Percentiles rank a stretch among this genome's conserved stretches.
Evolutionary conservation across 1,140 invertebrate genomes (phyloP).

Genomic region (Acromyrmex echinatior): DNA sequence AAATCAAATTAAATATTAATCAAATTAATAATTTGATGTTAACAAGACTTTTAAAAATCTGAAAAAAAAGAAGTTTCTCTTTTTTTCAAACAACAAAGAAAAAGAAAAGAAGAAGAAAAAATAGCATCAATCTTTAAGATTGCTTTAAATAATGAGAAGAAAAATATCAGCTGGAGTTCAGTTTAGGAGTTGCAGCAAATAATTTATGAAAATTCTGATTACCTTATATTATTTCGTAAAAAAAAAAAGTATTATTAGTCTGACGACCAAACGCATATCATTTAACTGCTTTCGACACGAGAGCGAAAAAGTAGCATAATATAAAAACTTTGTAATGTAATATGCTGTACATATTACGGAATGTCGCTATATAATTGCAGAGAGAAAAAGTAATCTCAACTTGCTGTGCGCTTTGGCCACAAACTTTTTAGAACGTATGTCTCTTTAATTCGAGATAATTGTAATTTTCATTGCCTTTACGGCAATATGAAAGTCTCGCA

Average conservation of each 20-base stretch:
- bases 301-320: constrained; percentile 6
- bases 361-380: constrained; percentile 30
- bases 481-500: neutral
- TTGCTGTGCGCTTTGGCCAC: neutral
- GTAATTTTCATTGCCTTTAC: constrained; percentile 23
- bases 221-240: neutral
- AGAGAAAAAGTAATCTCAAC: constrained; percentile 42
- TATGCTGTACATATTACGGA: neutral
- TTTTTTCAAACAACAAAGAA: neutral
- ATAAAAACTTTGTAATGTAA: constrained; percentile 33
- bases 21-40: too few species aligned
- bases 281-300: neutral
- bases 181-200: neutral
- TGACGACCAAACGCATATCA: neutral
- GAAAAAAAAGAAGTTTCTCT: too few species aligned
- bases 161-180: neutral
- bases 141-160: neutral
- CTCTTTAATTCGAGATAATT: constrained; percentile 59
- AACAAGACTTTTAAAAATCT: too few species aligned
- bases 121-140: neutral
- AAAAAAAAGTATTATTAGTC: constrained; percentile 18
- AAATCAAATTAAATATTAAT: too few species aligned
- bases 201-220: constrained; percentile 19
- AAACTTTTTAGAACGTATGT: constrained; percentile 32
- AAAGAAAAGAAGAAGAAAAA: too few species aligned